Percentiles rank a stretch among this genome's conserved stretches.
Conservation (phyloP, 2,113 vertebrate species). For the Solenodon paradoxus region DNA sequence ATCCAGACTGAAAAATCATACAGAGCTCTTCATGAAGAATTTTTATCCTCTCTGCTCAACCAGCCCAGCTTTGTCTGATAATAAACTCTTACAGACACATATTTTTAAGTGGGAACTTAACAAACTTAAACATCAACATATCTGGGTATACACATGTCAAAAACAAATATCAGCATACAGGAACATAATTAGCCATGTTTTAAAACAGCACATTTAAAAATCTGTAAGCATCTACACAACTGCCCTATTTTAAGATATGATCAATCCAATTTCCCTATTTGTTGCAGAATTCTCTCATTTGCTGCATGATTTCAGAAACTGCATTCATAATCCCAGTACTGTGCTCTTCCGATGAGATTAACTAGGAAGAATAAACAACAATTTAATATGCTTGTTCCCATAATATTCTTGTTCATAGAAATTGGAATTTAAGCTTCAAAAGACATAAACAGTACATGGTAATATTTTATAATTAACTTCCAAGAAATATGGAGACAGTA, state of each 20-base stretch:
- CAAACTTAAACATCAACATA: constrained; percentile 43
- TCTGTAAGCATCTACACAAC: neutral
- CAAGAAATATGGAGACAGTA: neutral
- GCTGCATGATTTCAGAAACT: neutral
- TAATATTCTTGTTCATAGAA: neutral
- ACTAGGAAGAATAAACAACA: neutral
- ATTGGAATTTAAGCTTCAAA: neutral
- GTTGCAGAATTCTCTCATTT: neutral
- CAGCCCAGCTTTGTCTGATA: neutral
- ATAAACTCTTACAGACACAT: neutral
- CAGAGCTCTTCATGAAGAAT: neutral
- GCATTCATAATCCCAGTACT: neutral
- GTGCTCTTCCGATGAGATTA: neutral
- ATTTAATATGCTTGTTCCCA: neutral
- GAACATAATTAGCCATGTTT: constrained; percentile 42
- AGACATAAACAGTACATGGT: neutral
- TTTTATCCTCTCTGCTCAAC: rapidly evolving
- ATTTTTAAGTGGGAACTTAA: neutral
- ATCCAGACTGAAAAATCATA: neutral
- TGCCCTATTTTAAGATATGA: constrained; percentile 11
- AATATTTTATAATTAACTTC: neutral
- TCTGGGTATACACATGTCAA: neutral
- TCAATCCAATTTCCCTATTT: constrained; percentile 11
- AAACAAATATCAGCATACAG: constrained; percentile 36
- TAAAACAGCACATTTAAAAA: constrained; percentile 21